Evolutionary conservation across 2,797 vertebrate species (phyloP).

Genomic region (Cottoperca gobio): DNA sequence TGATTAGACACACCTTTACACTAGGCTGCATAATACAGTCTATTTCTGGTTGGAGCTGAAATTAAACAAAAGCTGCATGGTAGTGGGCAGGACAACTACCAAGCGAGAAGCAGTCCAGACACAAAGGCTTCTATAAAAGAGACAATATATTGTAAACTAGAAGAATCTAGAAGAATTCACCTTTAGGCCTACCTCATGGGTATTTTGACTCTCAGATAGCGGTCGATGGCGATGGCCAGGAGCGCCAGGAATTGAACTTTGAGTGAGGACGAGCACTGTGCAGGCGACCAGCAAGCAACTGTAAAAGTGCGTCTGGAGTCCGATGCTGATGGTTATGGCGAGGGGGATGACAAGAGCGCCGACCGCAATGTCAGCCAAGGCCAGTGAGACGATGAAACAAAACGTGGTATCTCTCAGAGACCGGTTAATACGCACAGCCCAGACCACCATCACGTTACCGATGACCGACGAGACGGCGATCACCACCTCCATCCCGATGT

Average conservation of each 20-base stretch:
- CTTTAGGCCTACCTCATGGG: constrained; percentile 90
- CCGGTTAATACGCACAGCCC: constrained; percentile 94
- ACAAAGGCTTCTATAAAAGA: constrained; percentile 38
- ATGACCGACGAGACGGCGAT: constrained; percentile 92
- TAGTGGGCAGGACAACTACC: no score
- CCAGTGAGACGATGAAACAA: constrained; percentile 94
- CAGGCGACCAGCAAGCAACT: constrained; percentile 92
- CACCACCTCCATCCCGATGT: constrained; percentile 92
- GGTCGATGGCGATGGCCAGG: constrained; percentile 94
- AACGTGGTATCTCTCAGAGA: constrained; percentile 93
- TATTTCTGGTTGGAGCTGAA: not conserved
- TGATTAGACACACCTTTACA: not conserved
- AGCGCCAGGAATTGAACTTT: constrained; percentile 96
- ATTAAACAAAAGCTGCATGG: constrained; percentile 2
- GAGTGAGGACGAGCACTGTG: constrained; percentile 93
- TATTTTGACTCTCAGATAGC: constrained; percentile 94
- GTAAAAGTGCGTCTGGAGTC: constrained; percentile 90
- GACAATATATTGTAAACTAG: constrained; percentile 38
- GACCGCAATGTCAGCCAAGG: constrained; percentile 93
- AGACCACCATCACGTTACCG: constrained; percentile 95
- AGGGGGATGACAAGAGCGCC: constrained; percentile 93
- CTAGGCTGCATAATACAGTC: not conserved
- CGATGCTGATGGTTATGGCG: constrained; percentile 93
- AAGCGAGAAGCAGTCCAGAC: constrained; percentile 43
- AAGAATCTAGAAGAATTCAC: constrained; percentile 61